phyloP scores from a whole-genome alignment of 2,797 vertebrate genomes.

The Amblyraja radiata region DNA sequence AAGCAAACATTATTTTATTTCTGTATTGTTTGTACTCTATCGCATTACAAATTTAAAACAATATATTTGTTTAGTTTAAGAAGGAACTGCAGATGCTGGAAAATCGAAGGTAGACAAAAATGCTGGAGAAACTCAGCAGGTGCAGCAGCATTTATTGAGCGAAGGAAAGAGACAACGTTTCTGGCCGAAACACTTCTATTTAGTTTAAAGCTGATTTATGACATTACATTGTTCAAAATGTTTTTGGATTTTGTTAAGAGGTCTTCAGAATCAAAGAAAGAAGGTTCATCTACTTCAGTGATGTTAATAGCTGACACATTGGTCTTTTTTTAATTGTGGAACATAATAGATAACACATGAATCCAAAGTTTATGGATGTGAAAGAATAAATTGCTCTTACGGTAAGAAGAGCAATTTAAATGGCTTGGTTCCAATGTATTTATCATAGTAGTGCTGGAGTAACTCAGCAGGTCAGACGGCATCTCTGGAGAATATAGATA shows the following conservation, averaged over 20 bases:
- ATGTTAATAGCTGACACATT: not conserved
- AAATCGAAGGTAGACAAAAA: too few relatives aligned
- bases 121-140: too few relatives aligned
- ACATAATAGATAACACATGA: not conserved
- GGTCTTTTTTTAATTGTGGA: not conserved
- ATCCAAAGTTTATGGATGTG: constrained; percentile 27
- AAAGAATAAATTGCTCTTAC: constrained; percentile 1
- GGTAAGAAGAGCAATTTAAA: constrained; percentile 13
- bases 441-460: not conserved
- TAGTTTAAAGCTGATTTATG: constrained; percentile 14
- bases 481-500: too few relatives aligned
- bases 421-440: constrained; percentile 1
- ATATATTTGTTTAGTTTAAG: constrained; percentile 8
- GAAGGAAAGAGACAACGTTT: too few relatives aligned
- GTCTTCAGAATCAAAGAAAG: not conserved
- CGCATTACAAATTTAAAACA: not conserved
- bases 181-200: not conserved
- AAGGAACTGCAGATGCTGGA: too few relatives aligned
- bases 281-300: not conserved
- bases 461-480: too few relatives aligned
- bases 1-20: not conserved
- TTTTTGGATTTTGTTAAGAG: too few relatives aligned
- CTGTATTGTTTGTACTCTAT: not conserved
- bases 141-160: too few relatives aligned
- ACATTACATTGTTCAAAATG: not conserved